These are phyloP conservation scores for Copidosoma floridanum DNA, from an alignment of 1,140 invertebrate genomes.

Conservation along the genomic window DNA sequence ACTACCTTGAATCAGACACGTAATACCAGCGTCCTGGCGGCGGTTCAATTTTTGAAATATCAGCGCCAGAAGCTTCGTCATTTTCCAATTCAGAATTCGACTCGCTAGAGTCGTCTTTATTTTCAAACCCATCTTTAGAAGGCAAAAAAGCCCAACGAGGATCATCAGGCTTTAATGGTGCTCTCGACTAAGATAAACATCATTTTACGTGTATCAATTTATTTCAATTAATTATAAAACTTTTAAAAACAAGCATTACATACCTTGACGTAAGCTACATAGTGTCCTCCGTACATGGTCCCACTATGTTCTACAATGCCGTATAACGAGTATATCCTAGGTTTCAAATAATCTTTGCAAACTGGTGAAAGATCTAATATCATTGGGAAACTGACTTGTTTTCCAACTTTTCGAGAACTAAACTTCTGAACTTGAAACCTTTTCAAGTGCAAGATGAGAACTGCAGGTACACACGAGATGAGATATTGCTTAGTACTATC, in stretches of 20 bases:
- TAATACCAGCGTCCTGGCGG: conserved; percentile 86
- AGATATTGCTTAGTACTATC: conserved; percentile 90
- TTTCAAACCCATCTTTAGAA: conserved; percentile 14
- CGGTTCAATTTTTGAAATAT: conserved; percentile 53
- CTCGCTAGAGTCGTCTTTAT: conserved; percentile 45
- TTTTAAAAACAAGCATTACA: neutral
- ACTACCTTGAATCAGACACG: conserved; percentile 78
- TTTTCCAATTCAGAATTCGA: conserved; percentile 52
- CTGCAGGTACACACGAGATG: conserved; percentile 84
- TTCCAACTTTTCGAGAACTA: conserved; percentile 75
- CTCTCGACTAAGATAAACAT: conserved; percentile 42
- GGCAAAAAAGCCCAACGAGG: conserved; percentile 70
- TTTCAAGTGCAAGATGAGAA: conserved; percentile 94
- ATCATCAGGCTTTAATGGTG: conserved; percentile 60
- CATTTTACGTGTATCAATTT: neutral
- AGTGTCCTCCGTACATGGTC: conserved; percentile 87
- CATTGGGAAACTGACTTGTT: conserved; percentile 84
- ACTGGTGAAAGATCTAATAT: conserved; percentile 87
- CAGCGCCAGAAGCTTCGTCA: conserved; percentile 49
- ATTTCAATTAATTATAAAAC: neutral
- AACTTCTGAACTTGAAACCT: conserved; percentile 71
- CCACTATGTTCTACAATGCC: conserved; percentile 95
- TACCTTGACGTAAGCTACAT: conserved; percentile 92
- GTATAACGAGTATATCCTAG: conserved; percentile 83
- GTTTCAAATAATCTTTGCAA: conserved; percentile 75